These are phyloP conservation scores for Iguana delicatissima DNA, from an alignment of 2,797 vertebrate genomes.

Conservation along the genomic window DNA sequence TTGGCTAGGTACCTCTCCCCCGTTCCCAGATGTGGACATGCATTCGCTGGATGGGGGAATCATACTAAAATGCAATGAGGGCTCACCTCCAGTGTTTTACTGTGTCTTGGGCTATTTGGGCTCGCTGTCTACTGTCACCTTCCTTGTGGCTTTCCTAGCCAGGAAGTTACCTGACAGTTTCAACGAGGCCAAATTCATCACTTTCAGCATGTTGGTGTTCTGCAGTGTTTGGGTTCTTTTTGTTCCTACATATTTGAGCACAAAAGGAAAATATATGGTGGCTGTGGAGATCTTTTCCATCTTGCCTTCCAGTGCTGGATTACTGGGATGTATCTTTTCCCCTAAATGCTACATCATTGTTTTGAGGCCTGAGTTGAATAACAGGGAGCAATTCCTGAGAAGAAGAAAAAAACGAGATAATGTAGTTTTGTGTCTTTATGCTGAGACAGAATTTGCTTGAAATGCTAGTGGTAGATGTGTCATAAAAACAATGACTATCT, in stretches of 20 bases:
- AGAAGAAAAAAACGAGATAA: neutral
- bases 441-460: neutral
- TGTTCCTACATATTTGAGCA: constrained; percentile 11
- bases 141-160: constrained; percentile 15
- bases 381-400: neutral
- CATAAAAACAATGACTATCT: neutral
- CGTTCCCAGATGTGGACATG: constrained; percentile 12
- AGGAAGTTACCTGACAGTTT: constrained; percentile 11
- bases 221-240: neutral
- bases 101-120: constrained; percentile 13
- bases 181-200: constrained; percentile 24
- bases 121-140: neutral
- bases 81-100: neutral
- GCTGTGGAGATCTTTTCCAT: constrained; percentile 25
- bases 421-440: neutral
- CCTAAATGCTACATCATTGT: constrained; percentile 31
- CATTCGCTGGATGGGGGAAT: neutral
- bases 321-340: constrained; percentile 16
- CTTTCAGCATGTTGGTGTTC: constrained; percentile 33
- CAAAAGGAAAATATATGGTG: constrained; percentile 14
- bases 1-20: constrained; percentile 6
- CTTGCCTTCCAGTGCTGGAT: constrained; percentile 22
- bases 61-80: constrained; percentile 23
- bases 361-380: constrained; percentile 19
- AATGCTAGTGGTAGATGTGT: neutral